Evolutionary conservation across 2,888 invertebrate species (phyloP).

Genomic region (Himalopsyche japonica): DNA sequence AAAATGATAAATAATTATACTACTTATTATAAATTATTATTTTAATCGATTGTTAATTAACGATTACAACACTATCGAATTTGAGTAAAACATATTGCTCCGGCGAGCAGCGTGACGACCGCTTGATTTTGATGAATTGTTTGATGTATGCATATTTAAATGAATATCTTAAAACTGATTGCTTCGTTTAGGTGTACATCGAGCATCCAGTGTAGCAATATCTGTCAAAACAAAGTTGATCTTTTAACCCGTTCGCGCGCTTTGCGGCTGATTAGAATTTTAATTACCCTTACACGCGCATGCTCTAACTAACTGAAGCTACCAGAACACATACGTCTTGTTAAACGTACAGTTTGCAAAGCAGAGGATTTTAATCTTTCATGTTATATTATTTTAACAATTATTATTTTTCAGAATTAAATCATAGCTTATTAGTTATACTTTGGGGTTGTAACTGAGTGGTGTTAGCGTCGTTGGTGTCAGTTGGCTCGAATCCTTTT

Average conservation of each 20-base stretch:
- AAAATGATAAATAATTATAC: too few relatives aligned
- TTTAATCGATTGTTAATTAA: not conserved
- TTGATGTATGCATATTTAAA: not conserved
- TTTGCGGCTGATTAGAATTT: constrained; percentile 29
- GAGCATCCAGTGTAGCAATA: not conserved
- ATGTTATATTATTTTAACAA: not conserved
- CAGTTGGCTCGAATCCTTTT: too few relatives aligned
- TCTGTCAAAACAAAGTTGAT: constrained; percentile 31
- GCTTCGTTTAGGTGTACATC: not conserved
- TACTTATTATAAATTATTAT: not conserved
- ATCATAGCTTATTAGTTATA: too few relatives aligned
- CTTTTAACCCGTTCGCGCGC: constrained; percentile 21
- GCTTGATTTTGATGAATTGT: not conserved
- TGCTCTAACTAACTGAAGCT: not conserved
- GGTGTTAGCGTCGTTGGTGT: too few relatives aligned
- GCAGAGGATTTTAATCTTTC: not conserved
- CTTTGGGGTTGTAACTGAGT: too few relatives aligned
- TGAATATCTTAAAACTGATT: not conserved
- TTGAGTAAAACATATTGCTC: not conserved
- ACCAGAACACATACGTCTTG: not conserved
- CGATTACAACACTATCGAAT: not conserved
- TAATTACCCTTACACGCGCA: constrained; percentile 18
- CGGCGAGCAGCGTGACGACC: not conserved
- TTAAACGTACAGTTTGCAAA: not conserved
- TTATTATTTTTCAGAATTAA: too few relatives aligned